A percentile compares a stretch with the other conserved stretches of the same genome.
Conservation (phyloP, 2,797 vertebrate genomes). For the Alexandromys oeconomus region DNA sequence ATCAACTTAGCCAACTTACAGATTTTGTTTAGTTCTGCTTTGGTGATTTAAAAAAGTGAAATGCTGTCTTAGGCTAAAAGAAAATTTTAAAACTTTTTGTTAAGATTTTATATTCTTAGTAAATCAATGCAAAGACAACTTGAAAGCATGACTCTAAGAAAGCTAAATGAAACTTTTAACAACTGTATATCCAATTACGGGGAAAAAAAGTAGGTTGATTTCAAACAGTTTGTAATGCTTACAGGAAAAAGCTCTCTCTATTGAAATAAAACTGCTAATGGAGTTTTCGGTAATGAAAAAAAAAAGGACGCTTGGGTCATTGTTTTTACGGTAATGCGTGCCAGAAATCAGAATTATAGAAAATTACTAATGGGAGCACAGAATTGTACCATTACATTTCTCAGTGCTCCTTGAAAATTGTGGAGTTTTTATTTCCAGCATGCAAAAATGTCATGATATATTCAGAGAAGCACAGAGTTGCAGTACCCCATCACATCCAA, state of each 20-base stretch:
- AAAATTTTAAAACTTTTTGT: conserved; percentile 18
- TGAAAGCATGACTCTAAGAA: conserved; percentile 66
- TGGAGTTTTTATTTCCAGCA: conserved; percentile 37
- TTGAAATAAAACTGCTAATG: conserved; percentile 74
- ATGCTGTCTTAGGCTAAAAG: conserved; percentile 55
- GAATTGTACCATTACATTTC: conserved; percentile 55
- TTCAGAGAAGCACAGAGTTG: not conserved
- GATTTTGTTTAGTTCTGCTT: conserved; percentile 47
- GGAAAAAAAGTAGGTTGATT: conserved; percentile 53
- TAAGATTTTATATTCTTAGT: conserved; percentile 20
- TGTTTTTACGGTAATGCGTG: conserved; percentile 68
- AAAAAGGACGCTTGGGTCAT: conserved; percentile 38
- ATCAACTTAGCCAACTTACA: conserved; percentile 18
- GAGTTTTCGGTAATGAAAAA: conserved; percentile 69
- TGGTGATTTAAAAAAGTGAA: conserved; percentile 38
- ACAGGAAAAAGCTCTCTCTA: conserved; percentile 61
- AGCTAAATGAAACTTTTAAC: conserved; percentile 65
- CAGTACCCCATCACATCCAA: not conserved
- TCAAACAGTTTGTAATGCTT: conserved; percentile 44
- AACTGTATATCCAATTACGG: conserved; percentile 46
- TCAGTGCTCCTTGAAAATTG: conserved; percentile 34
- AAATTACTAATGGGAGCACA: conserved; percentile 29
- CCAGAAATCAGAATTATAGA: conserved; percentile 45
- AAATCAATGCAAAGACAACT: conserved; percentile 66
- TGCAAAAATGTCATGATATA: conserved; percentile 43